Base-by-base conservation (phyloP, 1,140 invertebrate species). In the Diorhabda carinulata region DNA sequence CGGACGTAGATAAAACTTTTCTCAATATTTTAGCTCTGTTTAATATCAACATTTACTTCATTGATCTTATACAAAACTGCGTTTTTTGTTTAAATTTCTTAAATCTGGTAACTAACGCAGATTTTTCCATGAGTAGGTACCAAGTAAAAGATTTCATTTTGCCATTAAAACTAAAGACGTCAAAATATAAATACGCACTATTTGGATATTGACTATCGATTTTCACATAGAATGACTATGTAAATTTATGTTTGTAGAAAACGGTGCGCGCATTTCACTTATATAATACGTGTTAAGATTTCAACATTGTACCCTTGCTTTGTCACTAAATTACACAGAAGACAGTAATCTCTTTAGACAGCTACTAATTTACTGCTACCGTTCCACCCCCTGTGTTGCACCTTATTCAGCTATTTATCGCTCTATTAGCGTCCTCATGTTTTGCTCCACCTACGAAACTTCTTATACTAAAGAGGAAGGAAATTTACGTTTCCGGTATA, bases 321-420 rank as follows among this genome's bases (percentile, higher is more conserved):
- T 74, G 70, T 74, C 73, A 70, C 73, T 74, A 74, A 74, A 74
- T 74, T 74, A 74, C 72, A 72, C 47, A 64, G 62, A 56, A 67
- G 68, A 59, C 60, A 68, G 72, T 73, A 73, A 73, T 73, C 72
- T 67, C 64, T 67, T 67, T 44, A 67, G 72, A 73, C 72, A 67
- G 70, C 70, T 69, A 67, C 70, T 72, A 73, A 73, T 73, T 73
- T 73, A 73, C 44, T 67, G 58, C 43, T 63, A 64, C 52, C 44
- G 52, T 66, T 40, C 59, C 61, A 10, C 44, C 43, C 47, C 43
- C 58, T 25, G 25, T 56, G 62, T 70, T 66, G 64, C 67, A 67
- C 64, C 57, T 43, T 71, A 66, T 60, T 61, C 58, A 44, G 57
- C 61, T 66, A 67, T 64, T 73, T 73, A 73, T 68, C 66, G 66